A percentile compares a stretch with the other conserved stretches of the same genome.
Evolutionary conservation across 2,113 vertebrate species (phyloP).

Genomic region (Odontesthes bonariensis): DNA sequence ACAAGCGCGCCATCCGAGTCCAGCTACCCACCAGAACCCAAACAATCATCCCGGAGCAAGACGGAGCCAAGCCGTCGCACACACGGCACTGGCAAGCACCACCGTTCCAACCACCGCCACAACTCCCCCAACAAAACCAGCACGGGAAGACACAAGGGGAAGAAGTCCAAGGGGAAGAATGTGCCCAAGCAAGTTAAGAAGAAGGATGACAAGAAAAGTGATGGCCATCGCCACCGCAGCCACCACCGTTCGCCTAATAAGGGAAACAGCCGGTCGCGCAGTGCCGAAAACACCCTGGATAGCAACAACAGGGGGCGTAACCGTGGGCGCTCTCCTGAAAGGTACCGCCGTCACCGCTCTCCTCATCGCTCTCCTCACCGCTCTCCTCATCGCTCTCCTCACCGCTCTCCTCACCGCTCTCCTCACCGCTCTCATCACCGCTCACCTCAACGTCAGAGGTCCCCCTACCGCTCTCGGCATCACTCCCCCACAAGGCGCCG

Average conservation of each 20-base stretch:
- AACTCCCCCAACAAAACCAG: conserved; percentile 84
- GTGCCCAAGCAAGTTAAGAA: conserved; percentile 37
- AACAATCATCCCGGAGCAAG: conserved; percentile 91
- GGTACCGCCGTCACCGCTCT: conserved; percentile 72
- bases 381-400: conserved; percentile 75
- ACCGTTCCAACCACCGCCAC: conserved; percentile 85
- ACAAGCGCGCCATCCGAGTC: conserved; percentile 87
- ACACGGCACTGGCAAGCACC: conserved; percentile 85
- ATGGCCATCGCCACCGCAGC: conserved; percentile 71
- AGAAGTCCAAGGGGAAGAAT: conserved; percentile 45
- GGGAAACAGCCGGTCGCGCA: conserved; percentile 84
- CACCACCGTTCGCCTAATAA: conserved; percentile 85
- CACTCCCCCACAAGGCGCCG: conserved; percentile 84
- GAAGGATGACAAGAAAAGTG: conserved; percentile 75
- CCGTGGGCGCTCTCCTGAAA: conserved; percentile 85
- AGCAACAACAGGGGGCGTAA: conserved; percentile 72
- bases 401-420: conserved; percentile 69
- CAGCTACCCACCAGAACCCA: conserved; percentile 90
- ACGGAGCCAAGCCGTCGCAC: conserved; percentile 85
- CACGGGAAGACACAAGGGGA: conserved; percentile 65
- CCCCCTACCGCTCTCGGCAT: conserved; percentile 83
- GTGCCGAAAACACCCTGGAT: conserved; percentile 90
- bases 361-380: conserved; percentile 70
- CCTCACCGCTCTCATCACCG: conserved; percentile 70
- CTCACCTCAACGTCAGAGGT: conserved; percentile 78